phyloP scores from a whole-genome alignment of 2,797 vertebrate genomes.

The Sarcoramphus papa region DNA sequence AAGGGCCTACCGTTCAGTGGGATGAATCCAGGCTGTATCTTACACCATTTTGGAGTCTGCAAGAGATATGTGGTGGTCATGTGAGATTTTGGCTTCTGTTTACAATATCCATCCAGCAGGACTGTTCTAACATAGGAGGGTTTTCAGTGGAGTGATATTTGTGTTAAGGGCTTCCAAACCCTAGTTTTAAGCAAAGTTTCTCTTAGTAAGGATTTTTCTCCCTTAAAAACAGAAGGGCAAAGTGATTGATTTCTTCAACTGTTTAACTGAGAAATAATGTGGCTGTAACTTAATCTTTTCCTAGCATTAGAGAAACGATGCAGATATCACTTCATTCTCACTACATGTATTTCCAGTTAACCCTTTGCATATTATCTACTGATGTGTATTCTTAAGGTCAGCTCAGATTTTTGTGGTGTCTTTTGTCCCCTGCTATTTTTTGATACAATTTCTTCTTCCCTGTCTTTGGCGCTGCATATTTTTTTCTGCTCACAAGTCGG shows the following conservation, averaged over 20 bases:
- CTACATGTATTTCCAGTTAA: neutral
- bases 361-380: neutral
- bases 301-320: neutral
- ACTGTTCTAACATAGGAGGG: neutral
- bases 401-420: neutral
- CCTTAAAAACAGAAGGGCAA: neutral
- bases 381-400: neutral
- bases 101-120: neutral
- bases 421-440: neutral
- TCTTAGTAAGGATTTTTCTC: neutral
- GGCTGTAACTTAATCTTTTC: neutral
- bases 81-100: neutral
- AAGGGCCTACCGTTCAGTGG: neutral
- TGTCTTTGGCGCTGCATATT: neutral
- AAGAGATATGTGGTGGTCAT: rapidly evolving
- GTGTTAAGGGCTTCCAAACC: neutral
- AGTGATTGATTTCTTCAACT: neutral
- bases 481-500: neutral
- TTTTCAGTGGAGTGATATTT: neutral
- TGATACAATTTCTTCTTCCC: neutral
- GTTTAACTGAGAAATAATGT: neutral
- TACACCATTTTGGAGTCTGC: neutral
- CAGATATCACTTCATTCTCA: neutral
- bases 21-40: neutral
- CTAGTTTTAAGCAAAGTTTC: neutral